Evolutionary conservation across 2,113 vertebrate genomes (phyloP).

Genomic region (Suricata suricatta): DNA sequence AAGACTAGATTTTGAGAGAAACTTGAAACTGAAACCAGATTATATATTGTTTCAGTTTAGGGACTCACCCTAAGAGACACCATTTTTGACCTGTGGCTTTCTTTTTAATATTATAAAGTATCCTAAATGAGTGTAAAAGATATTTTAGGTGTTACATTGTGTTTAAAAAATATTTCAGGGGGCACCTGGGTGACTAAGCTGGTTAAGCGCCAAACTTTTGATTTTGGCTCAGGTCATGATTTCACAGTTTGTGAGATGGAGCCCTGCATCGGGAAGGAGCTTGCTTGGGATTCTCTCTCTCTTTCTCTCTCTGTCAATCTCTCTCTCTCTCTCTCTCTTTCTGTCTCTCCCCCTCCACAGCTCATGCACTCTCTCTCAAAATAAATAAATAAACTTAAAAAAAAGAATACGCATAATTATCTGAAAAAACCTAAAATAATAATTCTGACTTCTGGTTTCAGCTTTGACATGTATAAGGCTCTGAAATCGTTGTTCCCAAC

Average conservation of each 20-base stretch:
- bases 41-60: too few species aligned
- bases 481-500: not conserved
- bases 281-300: too few species aligned
- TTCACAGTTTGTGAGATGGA: not conserved
- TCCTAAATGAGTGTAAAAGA: not conserved
- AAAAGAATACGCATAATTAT: too few species aligned
- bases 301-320: too few species aligned
- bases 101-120: not conserved
- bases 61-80: not conserved
- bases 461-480: not conserved
- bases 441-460: not conserved
- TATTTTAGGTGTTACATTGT: not conserved
- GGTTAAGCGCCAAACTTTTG: not conserved
- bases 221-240: not conserved
- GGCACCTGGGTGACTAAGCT: not conserved
- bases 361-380: too few species aligned
- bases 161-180: not conserved
- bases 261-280: not conserved
- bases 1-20: not conserved
- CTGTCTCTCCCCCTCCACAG: accelerated
- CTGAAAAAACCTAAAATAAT: not conserved
- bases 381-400: too few species aligned
- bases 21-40: not conserved
- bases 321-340: too few species aligned
- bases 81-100: not conserved